Base-by-base conservation (phyloP, 2,888 invertebrate genomes). In the Chrysotoxum bicinctum region DNA sequence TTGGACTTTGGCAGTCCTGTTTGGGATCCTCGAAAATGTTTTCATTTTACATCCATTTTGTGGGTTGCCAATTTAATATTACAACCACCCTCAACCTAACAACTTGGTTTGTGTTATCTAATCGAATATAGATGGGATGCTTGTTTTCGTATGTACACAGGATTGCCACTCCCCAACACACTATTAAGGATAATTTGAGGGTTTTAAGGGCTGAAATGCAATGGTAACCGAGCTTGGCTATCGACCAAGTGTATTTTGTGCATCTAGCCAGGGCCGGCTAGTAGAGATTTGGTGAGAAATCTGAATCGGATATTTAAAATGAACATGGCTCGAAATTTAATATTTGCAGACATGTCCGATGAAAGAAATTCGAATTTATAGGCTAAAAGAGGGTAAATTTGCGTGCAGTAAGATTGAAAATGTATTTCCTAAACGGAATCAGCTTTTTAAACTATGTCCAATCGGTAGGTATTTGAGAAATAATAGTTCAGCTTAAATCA, bases 81-180 rank as follows among this genome's bases (percentile, higher is more conserved):
- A 77, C 77, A 77, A 52, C 82, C 77, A 64, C 8, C 45, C 62
- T 3, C 30, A 30, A 19, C 1, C 52, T 54, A 68, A 82, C 77
- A 73, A 73, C 73, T 48, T 68, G 60, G 72, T 60, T 77, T 77
- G 45, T 66, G 68, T 68, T 82, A 68, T 82, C 72, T 77, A 73
- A 73, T 77, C 68, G 10, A 30, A 54, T 26, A 21, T 14, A 23
- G 14, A 50, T 23, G 50, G n/a, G 5, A 14, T 37, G 0, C 5
- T 37, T 37, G 37, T 37, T 37, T 37, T 37, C 14, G 5, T 37
- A 37, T 37, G 4, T 3, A 2, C 1, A 4, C 5, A 14, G 14
- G 37, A 5, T 37, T 14, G 35, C 35, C 14, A 37, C 4, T 37
- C 14, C 37, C 14, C 1, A 14, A 35, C 1, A 0, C n/a, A 14